Percentiles rank a stretch among this genome's conserved stretches.
Evolutionary conservation across 2,888 invertebrate species (phyloP).

Genomic region (Drosophila monieri): DNA sequence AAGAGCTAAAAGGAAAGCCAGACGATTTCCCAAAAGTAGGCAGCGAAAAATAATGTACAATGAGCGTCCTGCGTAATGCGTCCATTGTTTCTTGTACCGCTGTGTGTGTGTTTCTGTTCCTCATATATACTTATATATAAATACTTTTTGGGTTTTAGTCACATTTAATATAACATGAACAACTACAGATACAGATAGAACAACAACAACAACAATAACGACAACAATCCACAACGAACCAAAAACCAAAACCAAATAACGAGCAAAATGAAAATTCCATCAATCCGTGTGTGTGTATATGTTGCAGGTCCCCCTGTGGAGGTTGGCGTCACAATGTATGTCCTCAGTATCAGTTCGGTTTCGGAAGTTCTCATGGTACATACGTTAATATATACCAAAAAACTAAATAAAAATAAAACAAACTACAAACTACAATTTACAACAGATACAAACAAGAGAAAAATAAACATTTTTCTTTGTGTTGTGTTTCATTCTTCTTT

Average conservation of each 20-base stretch:
- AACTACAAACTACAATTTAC: slow-evolving; percentile 46
- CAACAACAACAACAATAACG: slow-evolving; percentile 32
- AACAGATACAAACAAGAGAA: slow-evolving; percentile 44
- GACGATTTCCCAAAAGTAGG: slow-evolving; percentile 25
- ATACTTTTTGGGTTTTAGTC: slow-evolving; percentile 47
- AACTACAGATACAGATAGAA: slow-evolving; percentile 19
- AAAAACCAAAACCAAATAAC: slow-evolving; percentile 34
- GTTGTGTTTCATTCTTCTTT: slow-evolving; percentile 25
- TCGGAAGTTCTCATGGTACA: slow-evolving; percentile 99
- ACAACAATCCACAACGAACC: slow-evolving; percentile 36
- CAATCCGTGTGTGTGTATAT: slow-evolving; percentile 83
- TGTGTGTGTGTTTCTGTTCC: slow-evolving; percentile 51
- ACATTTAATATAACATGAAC: slow-evolving; percentile 21
- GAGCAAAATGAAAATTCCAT: slow-evolving; percentile 55
- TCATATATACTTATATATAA: slow-evolving; percentile 6
- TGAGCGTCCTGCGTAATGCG: slow-evolving; percentile 8
- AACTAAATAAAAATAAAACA: slow-evolving; percentile 41
- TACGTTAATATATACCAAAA: slow-evolving; percentile 70
- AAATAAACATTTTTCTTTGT: slow-evolving; percentile 15
- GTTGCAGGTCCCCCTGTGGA: slow-evolving; percentile 98
- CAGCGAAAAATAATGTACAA: slow-evolving; percentile 33
- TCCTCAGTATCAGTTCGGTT: slow-evolving; percentile 98
- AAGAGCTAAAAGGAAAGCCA: slow-evolving; percentile 4
- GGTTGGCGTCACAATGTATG: slow-evolving; percentile 99
- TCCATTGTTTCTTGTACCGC: slow-evolving; percentile 32